Evolutionary conservation across 2,113 vertebrate genomes (phyloP), one percentile per base, ranked within the genome.

Genomic region (Arenaria interpres): DNA sequence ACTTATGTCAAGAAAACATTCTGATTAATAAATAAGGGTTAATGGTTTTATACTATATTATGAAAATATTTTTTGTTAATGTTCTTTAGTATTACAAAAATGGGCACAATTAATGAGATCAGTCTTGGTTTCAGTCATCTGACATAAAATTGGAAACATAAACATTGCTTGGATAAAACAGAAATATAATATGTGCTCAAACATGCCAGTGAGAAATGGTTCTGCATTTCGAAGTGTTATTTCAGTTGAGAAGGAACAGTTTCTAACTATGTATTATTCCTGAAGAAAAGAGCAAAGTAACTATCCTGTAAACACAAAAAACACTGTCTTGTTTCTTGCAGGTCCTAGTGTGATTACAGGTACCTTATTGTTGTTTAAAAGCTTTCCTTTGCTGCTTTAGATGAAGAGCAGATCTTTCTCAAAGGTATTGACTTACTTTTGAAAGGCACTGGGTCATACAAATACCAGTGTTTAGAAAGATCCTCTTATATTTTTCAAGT

Each of bases 351-450:
- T 83, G 95, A 94, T 96, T 95, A 88, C 76, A 93, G 28, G 66
- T 96, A 93, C 74, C 73, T 97, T 97, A 60, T 8, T 93, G 76
- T 79, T 30, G 19, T 94, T 84, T 82, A 91, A 98, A 97, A 89
- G 75, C 48, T 85, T 87, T 96, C 71, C 48, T 95, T 92, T 94
- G 81, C 79, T 95, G 51, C 51, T 77, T 96, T 79, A 86, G 66
- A 46, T 94, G 87, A 93, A 96, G 85, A 89, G 74, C 89, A 97
- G 89, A 82, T 80, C 57, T 97, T 97, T 97, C 95, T 96, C 95
- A 97, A 97, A 96, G 93, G 85, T 97, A 95, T 97, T 96, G 89
- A 57, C 56, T 97, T 97, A 85, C 90, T 87, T 54, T 62, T 95
- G 81, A 89, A 96, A 96, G 48, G 51, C 95, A 81, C 77, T 92